A percentile compares a stretch with the other conserved stretches of the same genome.
Conservation (phyloP, 1,140 invertebrate species). For the Reticulitermes speratus region DNA sequence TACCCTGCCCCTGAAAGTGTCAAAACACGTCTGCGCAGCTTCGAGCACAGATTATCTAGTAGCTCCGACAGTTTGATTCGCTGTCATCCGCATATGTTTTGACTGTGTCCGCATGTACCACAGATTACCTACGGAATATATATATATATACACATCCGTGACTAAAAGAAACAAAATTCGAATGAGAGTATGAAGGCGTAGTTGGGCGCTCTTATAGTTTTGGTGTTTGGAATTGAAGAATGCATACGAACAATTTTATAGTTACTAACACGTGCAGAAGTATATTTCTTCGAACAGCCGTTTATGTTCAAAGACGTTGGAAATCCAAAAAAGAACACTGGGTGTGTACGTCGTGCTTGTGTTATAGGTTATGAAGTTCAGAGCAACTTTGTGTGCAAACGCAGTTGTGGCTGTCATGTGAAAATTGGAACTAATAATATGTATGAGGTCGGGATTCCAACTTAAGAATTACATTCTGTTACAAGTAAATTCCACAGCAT, state of each 20-base stretch:
- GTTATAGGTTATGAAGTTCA: too few species aligned
- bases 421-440: background rate
- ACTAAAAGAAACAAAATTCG: background rate
- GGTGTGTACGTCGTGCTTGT: background rate
- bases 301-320: background rate
- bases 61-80: too few species aligned
- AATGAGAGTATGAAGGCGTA: too few species aligned
- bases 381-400: too few species aligned
- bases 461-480: too few species aligned
- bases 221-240: background rate
- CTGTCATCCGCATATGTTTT: too few species aligned
- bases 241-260: background rate
- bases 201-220: background rate
- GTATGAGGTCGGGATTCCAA: too few species aligned
- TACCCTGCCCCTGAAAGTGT: background rate
- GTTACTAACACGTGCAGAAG: background rate
- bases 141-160: background rate
- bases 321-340: conserved; percentile 28
- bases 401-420: background rate
- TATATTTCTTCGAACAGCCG: background rate
- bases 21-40: background rate
- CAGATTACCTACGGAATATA: too few species aligned
- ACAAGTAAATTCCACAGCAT: too few species aligned
- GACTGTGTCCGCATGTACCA: too few species aligned
- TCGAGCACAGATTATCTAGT: too few species aligned